Evolutionary conservation across 2,113 vertebrate genomes (phyloP).

Genomic region (Guaruba guarouba): DNA sequence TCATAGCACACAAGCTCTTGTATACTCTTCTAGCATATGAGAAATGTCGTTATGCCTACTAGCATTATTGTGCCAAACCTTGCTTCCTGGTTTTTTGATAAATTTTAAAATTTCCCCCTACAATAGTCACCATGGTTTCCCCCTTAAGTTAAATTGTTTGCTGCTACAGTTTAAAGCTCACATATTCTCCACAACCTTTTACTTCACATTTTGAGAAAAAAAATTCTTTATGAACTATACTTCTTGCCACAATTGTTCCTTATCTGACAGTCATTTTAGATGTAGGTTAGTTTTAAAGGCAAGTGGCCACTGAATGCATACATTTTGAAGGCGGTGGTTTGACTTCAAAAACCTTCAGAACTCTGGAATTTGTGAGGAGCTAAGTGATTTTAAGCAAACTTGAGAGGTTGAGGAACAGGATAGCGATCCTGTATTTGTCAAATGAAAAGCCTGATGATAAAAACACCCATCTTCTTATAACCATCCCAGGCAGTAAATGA

Average conservation of each 20-base stretch:
- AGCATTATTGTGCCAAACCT: neutral
- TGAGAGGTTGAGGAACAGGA: neutral
- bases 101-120: neutral
- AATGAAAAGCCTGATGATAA: neutral
- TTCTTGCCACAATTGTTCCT: neutral
- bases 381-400: neutral
- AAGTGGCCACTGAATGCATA: neutral
- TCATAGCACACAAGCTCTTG: accelerated
- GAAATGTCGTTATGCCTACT: neutral
- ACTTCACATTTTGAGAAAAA: neutral
- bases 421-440: neutral
- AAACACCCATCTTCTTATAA: neutral
- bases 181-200: neutral
- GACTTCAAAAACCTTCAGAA: neutral
- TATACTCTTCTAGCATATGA: accelerated
- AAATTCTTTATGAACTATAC: neutral
- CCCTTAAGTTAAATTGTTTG: neutral
- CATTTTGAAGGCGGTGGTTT: neutral
- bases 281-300: neutral
- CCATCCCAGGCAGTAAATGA: neutral
- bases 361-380: neutral
- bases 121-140: neutral
- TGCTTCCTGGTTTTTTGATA: neutral
- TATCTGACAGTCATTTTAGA: neutral
- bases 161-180: neutral